phyloP scores from a whole-genome alignment of 1,140 invertebrate genomes.

The Prorops nasuta region DNA sequence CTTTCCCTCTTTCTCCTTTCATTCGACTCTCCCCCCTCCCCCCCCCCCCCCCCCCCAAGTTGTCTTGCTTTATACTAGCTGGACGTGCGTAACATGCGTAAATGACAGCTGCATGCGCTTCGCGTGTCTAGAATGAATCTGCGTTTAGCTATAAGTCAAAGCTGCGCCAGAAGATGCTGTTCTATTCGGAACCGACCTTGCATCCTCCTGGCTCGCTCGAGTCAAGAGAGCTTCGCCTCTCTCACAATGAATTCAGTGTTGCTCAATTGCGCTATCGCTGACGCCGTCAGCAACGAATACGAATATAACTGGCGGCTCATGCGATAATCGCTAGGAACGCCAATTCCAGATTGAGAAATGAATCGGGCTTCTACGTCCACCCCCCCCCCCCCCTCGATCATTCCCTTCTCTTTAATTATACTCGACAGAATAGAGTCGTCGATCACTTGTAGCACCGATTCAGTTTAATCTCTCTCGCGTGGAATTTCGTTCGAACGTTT shows the following conservation, averaged over 20 bases:
- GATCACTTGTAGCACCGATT: too few relatives aligned
- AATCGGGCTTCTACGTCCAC: too few relatives aligned
- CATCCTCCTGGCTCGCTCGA: neutral
- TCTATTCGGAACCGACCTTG: constrained; percentile 10
- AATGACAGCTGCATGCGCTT: constrained; percentile 1
- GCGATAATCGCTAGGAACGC: too few relatives aligned
- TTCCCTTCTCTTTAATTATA: too few relatives aligned
- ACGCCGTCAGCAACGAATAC: constrained; percentile 5
- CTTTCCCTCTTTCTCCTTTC: constrained; percentile 2
- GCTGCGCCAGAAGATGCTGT: neutral
- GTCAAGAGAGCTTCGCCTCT: constrained; percentile 1
- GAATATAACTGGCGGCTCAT: constrained; percentile 9
- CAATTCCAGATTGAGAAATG: too few relatives aligned
- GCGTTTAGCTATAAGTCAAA: too few relatives aligned
- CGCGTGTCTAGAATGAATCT: constrained; percentile 8
- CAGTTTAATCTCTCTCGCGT: too few relatives aligned
- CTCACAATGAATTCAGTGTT: constrained; percentile 12
- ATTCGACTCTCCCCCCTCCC: constrained; percentile 2
- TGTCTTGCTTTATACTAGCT: too few relatives aligned
- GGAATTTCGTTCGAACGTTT: too few relatives aligned
- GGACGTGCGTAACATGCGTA: neutral
- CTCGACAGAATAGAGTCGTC: too few relatives aligned
- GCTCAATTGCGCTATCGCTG: constrained; percentile 14
- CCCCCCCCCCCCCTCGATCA: too few relatives aligned
- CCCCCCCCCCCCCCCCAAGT: neutral